phyloP scores from a whole-genome alignment of 2,113 vertebrate genomes.

The Muntiacus reevesi region DNA sequence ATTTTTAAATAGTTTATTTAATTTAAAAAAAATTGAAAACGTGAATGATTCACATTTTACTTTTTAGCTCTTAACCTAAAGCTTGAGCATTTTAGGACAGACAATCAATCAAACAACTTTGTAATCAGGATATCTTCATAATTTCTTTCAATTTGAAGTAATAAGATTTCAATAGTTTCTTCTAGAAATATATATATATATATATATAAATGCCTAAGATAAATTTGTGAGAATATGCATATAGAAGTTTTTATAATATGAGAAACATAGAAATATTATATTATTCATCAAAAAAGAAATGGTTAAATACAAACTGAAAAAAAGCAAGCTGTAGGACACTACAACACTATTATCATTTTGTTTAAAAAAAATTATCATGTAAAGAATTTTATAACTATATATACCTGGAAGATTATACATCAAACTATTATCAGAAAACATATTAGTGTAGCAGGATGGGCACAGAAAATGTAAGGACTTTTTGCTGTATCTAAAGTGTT shows the following conservation, averaged over 20 bases:
- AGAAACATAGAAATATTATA: not conserved
- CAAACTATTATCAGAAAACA: not conserved
- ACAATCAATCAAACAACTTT: not conserved
- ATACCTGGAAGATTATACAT: not conserved
- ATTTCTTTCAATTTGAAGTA: not conserved
- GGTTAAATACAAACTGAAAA: not conserved
- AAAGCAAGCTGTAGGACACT: not conserved
- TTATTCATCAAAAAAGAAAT: not conserved
- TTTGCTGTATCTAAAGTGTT: not conserved
- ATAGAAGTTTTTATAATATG: not conserved
- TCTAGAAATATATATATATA: not conserved
- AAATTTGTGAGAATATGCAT: not conserved
- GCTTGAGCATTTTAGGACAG: not conserved
- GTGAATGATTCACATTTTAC: not conserved
- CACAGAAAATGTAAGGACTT: not conserved
- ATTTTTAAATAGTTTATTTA: not conserved
- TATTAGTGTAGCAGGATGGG: not conserved
- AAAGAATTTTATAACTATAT: not conserved
- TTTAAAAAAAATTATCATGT: not conserved
- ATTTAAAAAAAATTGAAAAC: not conserved
- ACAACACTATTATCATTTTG: not conserved
- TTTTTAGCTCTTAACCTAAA: not conserved
- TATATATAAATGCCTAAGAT: not conserved
- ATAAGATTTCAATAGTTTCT: not conserved
- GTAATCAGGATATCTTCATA: not conserved